Evolutionary conservation across 2,888 invertebrate species (phyloP), one percentile per base, ranked within the genome.

Genomic region (Aplocera efformata): DNA sequence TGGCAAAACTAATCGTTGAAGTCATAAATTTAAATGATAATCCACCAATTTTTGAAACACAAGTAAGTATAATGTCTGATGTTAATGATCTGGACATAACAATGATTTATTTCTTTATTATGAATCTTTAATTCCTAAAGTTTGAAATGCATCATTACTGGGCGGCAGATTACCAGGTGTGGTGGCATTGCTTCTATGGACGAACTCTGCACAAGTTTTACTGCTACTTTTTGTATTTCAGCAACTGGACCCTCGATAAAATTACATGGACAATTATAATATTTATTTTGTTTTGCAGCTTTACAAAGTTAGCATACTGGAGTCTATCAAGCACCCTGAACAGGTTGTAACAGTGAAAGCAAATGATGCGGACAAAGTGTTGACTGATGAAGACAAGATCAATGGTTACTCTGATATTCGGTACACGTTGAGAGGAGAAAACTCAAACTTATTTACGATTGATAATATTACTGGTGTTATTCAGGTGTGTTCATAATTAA

Each of bases 11-110:
- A 1, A 89, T 91, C 26, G 90, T 95, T 11, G 91, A 91, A 50
- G 91, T 96, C 0, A 86, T 91, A 33, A 95, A 96, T 65, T 89
- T 93, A 0, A 96, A 96, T 63, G 96, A 96, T 61, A 94, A 96
- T 67, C 89, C 90, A 44, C 96, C 96, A 0, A 77, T 88, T 30
- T 95, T 95, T 67, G 90, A 90, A 35, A 90, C 92, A 56, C 88
- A 90, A 53, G 91, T 91, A 69, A 72, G 63, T 58, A 9, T n/a
- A n/a, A 3, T 17, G 3, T 17, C 3, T 17, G 5, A 17, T 17
- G 2, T 17, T 3, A 3, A 17, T 17, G n/a, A n/a, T n/a, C n/a
- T n/a, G n/a, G n/a, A n/a, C n/a, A n/a, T n/a, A n/a, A n/a, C n/a
- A n/a, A n/a, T n/a, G n/a, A n/a, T n/a, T n/a, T n/a, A n/a, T n/a